Conservation (phyloP, 2,113 vertebrate species). For the Pseudolaguvia tuberculata region DNA sequence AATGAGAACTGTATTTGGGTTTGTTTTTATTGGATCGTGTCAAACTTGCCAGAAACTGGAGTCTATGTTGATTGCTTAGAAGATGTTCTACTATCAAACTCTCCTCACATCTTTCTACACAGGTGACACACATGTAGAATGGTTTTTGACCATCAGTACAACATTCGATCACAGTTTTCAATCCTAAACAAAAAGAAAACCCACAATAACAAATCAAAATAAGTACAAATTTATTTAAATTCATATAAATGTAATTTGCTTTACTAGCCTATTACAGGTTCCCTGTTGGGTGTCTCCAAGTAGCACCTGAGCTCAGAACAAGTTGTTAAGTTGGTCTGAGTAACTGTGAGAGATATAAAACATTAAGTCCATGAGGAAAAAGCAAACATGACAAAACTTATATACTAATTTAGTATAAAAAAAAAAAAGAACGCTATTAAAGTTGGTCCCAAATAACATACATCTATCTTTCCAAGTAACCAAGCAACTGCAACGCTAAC, state of each 20-base stretch:
- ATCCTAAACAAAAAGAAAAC: slow-evolving; percentile 1
- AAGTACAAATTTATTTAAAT: too few relatives aligned
- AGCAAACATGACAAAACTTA: background rate
- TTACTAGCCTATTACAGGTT: slow-evolving; percentile 33
- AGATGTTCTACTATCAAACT: slow-evolving; percentile 19
- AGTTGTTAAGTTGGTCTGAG: background rate
- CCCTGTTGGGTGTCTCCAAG: slow-evolving; percentile 5
- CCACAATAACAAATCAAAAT: background rate
- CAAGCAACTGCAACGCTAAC: too few relatives aligned
- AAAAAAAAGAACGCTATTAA: too few relatives aligned
- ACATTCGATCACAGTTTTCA: slow-evolving; percentile 28
- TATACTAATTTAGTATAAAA: too few relatives aligned
- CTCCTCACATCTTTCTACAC: slow-evolving; percentile 13
- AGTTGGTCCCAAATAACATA: too few relatives aligned
- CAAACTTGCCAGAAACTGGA: slow-evolving; percentile 24
- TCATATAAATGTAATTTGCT: background rate
- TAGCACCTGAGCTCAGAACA: slow-evolving; percentile 4
- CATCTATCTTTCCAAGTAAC: too few relatives aligned
- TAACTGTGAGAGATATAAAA: background rate
- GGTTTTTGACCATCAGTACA: slow-evolving; percentile 18
- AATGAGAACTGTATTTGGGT: background rate
- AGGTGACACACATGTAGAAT: slow-evolving; percentile 26
- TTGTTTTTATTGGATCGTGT: background rate
- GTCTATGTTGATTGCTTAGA: slow-evolving; percentile 2
- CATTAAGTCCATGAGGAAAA: background rate